Conservation (phyloP, 2,888 invertebrate species). For the Eilema caniola region DNA sequence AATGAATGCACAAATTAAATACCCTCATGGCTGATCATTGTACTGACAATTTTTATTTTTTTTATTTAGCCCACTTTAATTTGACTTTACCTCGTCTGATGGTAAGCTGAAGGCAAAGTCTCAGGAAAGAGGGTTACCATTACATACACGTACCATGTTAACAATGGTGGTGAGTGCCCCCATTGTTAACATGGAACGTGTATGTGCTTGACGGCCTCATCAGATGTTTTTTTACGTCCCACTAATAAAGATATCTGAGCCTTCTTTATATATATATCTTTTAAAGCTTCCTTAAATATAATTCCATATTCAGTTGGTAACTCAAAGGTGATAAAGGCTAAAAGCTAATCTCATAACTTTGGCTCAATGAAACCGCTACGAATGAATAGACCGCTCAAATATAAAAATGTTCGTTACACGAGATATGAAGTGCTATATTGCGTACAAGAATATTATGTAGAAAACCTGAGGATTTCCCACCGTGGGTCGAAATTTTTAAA, state of each 20-base stretch:
- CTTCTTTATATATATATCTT: too few relatives aligned
- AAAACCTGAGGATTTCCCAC: constrained; percentile 32
- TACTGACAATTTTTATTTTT: too few relatives aligned
- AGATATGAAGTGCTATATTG: constrained; percentile 46
- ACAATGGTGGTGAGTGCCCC: too few relatives aligned
- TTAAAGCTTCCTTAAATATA: background rate
- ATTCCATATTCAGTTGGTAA: background rate
- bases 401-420: constrained; percentile 37
- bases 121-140: too few relatives aligned
- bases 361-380: constrained; percentile 3
- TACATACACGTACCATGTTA: too few relatives aligned
- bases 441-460: constrained; percentile 36
- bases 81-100: too few relatives aligned
- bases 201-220: too few relatives aligned
- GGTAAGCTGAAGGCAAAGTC: too few relatives aligned
- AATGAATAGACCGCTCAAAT: constrained; percentile 22
- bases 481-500: constrained; percentile 32
- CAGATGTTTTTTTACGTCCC: too few relatives aligned
- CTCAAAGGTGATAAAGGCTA: background rate
- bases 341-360: constrained; percentile 6
- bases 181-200: too few relatives aligned
- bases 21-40: background rate
- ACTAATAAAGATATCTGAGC: background rate
- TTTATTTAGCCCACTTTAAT: too few relatives aligned
- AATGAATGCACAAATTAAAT: background rate